Base-by-base conservation (phyloP, 1,140 invertebrate species). In the Calliphora vicina region DNA sequence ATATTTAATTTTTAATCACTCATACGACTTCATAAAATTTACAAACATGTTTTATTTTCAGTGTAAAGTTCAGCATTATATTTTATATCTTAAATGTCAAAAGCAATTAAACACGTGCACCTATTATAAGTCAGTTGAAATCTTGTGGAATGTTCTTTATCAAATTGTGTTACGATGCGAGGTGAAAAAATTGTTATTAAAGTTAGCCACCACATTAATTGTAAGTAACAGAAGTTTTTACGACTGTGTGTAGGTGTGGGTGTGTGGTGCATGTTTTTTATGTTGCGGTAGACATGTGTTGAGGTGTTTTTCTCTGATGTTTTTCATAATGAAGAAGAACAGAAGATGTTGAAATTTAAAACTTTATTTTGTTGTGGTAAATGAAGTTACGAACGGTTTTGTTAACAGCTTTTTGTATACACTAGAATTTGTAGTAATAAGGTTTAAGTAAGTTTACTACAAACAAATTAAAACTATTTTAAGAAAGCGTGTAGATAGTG, bases 181-280 rank as follows among this genome's bases (percentile, higher is more conserved):
- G n/a, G 20, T 23, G 61, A 17, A 10, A n/a, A n/a, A 57, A n/a
- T 57, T 57, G 50, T 57, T 67, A 23, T 25, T 23, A 23, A 67
- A 67, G 61, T 67, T 67, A 23, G 61, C 61, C 61, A 20, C 61
- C 61, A 67, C 61, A 67, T 67, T 67, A 67, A 67, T 67, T 67
- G 20, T n/a, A 23, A 10, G 20, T 23, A 67, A 67, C 23, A 67
- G 9, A 67, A 67, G n/a, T 6, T 67, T 12, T 67, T 23, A 67
- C n/a, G 61, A 20, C 5, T 67, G 20, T 23, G 57, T 0, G 61
- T 23, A 23, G 6, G 10, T 67, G 61, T 67, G 61, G 0, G 61
- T 1, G 4, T 67, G 2, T 23, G 20, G n/a, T 67, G n/a, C 17
- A n/a, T 57, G n/a, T 3, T 57, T 17, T n/a, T 5, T 57, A 57